These are phyloP conservation scores for Pseudopodoces humilis DNA, from an alignment of 2,113 vertebrate species.

Conservation along the genomic window DNA sequence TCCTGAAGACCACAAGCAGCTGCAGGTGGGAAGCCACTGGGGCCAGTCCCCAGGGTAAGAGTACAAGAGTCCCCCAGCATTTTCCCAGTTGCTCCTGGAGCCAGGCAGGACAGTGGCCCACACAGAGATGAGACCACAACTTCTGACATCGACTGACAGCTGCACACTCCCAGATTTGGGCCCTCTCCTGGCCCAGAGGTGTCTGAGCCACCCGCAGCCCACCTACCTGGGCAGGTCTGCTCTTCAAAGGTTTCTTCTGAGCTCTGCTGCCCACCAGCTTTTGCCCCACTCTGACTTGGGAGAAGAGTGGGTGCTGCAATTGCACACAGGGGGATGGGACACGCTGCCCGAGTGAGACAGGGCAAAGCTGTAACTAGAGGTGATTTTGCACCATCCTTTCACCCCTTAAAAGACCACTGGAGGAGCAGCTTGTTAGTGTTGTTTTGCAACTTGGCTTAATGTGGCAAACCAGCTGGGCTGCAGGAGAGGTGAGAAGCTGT, in stretches of 20 bases:
- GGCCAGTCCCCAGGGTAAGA: neutral
- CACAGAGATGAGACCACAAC: neutral
- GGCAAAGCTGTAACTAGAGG: rapidly evolving
- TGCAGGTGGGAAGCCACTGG: neutral
- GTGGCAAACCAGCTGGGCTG: neutral
- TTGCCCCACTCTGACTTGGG: neutral
- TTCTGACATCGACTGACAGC: neutral
- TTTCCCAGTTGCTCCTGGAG: neutral
- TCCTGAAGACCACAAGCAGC: neutral
- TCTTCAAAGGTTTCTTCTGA: neutral
- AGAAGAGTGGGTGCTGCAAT: neutral
- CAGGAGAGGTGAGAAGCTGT: neutral
- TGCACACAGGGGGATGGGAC: neutral
- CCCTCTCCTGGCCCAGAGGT: rapidly evolving
- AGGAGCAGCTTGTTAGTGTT: neutral
- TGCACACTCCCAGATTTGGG: neutral
- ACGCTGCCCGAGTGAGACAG: rapidly evolving
- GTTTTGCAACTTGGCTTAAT: neutral
- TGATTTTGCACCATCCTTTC: neutral
- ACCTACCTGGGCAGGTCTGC: neutral
- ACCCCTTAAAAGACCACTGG: neutral
- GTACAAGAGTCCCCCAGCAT: neutral
- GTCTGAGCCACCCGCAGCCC: neutral
- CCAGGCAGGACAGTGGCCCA: neutral
- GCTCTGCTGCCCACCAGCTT: neutral